Base-by-base conservation (phyloP, 2,113 vertebrate species). In the Atherinomorus stipes region DNA sequence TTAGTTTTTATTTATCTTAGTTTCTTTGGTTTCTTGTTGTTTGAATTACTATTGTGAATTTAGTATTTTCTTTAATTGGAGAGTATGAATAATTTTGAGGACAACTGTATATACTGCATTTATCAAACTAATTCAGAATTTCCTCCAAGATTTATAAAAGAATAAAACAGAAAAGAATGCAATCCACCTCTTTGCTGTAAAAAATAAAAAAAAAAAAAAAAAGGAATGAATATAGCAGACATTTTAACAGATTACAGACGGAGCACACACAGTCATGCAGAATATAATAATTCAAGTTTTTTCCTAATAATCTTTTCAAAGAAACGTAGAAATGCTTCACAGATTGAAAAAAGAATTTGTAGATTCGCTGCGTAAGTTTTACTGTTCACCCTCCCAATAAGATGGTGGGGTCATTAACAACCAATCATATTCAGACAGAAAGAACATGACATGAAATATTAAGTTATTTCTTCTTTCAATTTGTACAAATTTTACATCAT, bases 111-210 rank as follows among this genome's bases (percentile, higher is more conserved):
- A n/a, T n/a, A n/a, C n/a, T n/a, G n/a, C n/a, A n/a, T n/a, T n/a
- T n/a, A n/a, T n/a, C 22, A 52, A 25, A 22, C 11, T n/a, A 28
- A 26, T 42, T 12, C 51, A 18, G 51, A 16, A 71, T 71, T 7
- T 0, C 12, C 13, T 19, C 44, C 28, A 67, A 44, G 54, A 56
- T 53, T 69, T 74, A 61, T 37, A 4, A 31, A 69, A 44, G 44
- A 56, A 47, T 3, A 31, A 71, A 49, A 50, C 2, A n/a, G n/a
- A 10, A 54, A 16, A 71, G 13, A 42, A 22, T 53, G 23, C 52
- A 59, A 19, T 42, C 49, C 61, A 45, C 38, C 19, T 52, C 28
- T 37, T 25, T 57, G 23, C n/a, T 28, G n/a, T 37, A 21, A n/a
- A n/a, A n/a, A n/a, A n/a, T n/a, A n/a, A n/a, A n/a, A n/a, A n/a